Conservation (phyloP, 1,140 invertebrate species). For the Oreohelix idahoensis region DNA sequence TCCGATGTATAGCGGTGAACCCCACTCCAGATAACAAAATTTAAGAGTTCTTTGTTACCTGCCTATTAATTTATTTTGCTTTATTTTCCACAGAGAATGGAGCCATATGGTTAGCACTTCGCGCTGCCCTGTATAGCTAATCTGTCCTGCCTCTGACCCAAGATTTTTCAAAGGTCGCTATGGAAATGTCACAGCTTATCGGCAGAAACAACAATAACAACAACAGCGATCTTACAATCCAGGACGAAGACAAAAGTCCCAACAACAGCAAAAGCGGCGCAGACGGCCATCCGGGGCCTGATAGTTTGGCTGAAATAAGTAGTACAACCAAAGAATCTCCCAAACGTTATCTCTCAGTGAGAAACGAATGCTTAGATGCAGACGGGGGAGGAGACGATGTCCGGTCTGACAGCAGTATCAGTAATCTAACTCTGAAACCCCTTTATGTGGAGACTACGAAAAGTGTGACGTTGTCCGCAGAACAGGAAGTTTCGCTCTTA, state of each 20-base stretch:
- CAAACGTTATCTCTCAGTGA: background rate
- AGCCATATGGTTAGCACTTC: background rate
- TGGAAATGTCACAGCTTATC: slow-evolving; percentile 26
- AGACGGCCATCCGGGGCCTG: background rate
- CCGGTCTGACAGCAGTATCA: background rate
- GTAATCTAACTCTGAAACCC: background rate
- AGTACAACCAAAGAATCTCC: background rate
- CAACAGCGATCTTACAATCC: background rate
- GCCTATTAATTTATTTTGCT: background rate
- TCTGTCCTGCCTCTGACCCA: background rate
- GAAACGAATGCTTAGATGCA: background rate
- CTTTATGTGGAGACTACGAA: background rate
- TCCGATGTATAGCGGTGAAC: no score
- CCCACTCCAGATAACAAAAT: no score
- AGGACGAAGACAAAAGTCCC: background rate
- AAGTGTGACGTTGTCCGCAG: background rate
- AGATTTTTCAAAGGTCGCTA: background rate
- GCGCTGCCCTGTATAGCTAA: background rate
- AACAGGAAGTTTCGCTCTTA: background rate
- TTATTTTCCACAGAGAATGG: background rate
- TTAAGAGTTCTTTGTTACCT: background rate
- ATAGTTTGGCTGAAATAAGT: background rate
- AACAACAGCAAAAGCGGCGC: background rate
- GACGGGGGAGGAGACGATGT: background rate
- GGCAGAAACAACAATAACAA: background rate